Evolutionary conservation across 2,797 vertebrate genomes (phyloP), one percentile per base, ranked within the genome.

Genomic region (Labroides dimidiatus): DNA sequence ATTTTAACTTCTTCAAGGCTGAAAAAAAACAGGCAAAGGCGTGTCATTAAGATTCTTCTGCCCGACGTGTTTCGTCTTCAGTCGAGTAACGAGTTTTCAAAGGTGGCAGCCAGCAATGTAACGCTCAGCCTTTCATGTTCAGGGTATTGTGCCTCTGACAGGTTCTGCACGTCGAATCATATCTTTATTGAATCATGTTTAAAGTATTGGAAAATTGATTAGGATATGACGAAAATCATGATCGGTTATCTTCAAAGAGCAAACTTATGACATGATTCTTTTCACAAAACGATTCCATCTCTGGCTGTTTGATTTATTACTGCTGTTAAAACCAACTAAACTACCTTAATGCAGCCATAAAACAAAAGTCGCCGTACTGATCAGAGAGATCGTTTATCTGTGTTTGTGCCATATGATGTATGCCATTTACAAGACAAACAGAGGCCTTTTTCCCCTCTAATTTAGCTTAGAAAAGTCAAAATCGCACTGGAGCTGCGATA

Each of bases 1-100:
- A 93, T 94, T 94, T 92, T 92, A 92, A 92, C 90, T 91, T 93
- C 89, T 93, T 93, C 90, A 89, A 93, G 91, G 91, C 89, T 84
- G 80, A 75, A 86, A 86, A 86, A 86, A 90, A 87, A 85, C 82
- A 82, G 82, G 87, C 86, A 84, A 81, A 86, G 79, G 85, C 84
- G 71, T 77, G 69, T 90, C 85, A 80, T 91, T 89, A 87, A 89
- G 86, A 90, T 92, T 92, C 89, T 88, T 91, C 82, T 27, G 78
- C 87, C 87, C 74, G 85, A 92, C 91, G 67, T 81, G 84, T 76
- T 84, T 69, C 82, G 91, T 87, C 84, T 84, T 73, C 72, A 78
- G 83, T 75, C 82, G 62, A 85, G 87, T 86, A 85, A 89, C 81
- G 73, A 85, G 83, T 53, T 71, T 91, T 92, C 89, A 90, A 87